phyloP scores from a whole-genome alignment of 2,797 vertebrate genomes.

The Octomys mimax region DNA sequence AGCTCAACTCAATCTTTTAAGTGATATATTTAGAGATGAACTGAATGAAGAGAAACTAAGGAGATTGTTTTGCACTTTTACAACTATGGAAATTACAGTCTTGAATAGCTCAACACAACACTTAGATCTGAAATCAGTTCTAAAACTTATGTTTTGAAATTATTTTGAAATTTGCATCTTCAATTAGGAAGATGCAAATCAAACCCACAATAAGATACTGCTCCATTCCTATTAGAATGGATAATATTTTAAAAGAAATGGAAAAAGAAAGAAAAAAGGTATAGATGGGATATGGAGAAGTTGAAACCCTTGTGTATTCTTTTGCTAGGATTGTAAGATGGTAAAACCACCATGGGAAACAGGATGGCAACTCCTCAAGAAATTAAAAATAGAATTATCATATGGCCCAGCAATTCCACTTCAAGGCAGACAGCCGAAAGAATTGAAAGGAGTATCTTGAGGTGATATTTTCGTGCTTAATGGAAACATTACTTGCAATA shows the following conservation, averaged over 20 bases:
- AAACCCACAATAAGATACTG: background rate
- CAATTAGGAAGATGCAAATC: background rate
- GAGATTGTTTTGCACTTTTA: background rate
- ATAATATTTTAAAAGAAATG: background rate
- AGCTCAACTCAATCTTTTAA: background rate
- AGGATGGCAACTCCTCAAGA: background rate
- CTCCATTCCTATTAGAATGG: background rate
- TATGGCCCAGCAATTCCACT: background rate
- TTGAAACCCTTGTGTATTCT: background rate
- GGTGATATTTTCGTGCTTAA: background rate
- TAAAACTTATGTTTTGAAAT: constrained; percentile 21
- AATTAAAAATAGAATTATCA: background rate
- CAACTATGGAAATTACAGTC: background rate
- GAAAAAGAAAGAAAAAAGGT: background rate
- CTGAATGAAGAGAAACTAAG: background rate
- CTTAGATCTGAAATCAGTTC: background rate
- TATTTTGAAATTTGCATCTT: background rate
- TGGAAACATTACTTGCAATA: background rate
- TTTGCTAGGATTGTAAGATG: background rate
- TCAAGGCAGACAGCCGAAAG: background rate
- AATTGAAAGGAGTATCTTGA: background rate
- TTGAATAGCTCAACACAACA: background rate
- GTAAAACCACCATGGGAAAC: background rate
- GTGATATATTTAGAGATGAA: background rate
- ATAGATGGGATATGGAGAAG: background rate